Conservation (phyloP, 2,113 vertebrate species). For the Rhynchopsitta pachyrhyncha region DNA sequence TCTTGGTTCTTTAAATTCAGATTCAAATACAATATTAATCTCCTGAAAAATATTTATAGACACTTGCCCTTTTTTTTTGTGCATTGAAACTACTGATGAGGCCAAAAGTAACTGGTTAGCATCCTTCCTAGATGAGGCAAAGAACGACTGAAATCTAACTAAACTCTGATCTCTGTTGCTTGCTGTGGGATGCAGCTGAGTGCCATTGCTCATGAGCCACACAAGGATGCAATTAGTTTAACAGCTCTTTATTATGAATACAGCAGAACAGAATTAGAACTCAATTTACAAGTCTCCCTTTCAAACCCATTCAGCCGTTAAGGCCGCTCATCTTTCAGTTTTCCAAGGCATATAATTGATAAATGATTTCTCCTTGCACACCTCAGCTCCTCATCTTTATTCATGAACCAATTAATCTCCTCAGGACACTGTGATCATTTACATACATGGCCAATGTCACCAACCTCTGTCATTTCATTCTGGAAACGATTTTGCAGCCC, state of each 20-base stretch:
- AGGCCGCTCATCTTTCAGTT: conserved; percentile 45
- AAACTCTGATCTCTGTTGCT: background rate
- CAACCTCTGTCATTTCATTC: conserved; percentile 42
- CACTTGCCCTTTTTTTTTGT: background rate
- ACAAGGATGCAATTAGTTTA: conserved; percentile 57
- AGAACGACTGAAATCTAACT: background rate
- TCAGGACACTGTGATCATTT: conserved; percentile 44
- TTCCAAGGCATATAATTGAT: conserved; percentile 61
- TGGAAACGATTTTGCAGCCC: conserved; percentile 23
- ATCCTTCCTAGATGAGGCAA: background rate
- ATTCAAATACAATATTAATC: background rate
- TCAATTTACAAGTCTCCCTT: conserved; percentile 72
- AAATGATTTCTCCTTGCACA: conserved; percentile 60
- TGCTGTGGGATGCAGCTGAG: background rate
- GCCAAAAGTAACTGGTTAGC: background rate
- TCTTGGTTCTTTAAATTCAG: background rate
- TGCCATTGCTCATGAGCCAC: background rate
- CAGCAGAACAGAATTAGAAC: conserved; percentile 59
- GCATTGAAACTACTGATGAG: background rate
- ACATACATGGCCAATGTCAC: conserved; percentile 50
- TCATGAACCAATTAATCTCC: conserved; percentile 62
- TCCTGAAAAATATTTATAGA: background rate
- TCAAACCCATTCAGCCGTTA: conserved; percentile 65
- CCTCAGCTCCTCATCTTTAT: conserved; percentile 65
- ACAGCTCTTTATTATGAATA: conserved; percentile 59